Conservation (phyloP, 2,113 vertebrate species). For the Pteropus alecto region DNA sequence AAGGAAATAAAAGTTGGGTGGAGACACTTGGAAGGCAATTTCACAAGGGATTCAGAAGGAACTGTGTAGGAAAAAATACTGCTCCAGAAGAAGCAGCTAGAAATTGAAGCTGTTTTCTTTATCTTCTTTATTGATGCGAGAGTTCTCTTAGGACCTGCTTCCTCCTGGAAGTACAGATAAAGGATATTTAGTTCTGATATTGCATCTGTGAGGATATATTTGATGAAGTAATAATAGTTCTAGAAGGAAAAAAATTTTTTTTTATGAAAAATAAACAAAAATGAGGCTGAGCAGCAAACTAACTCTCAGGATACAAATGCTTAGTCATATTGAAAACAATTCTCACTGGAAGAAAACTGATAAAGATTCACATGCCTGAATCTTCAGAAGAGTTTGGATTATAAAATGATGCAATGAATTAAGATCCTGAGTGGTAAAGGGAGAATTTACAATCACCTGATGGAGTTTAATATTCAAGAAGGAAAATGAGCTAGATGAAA, state of each 20-base stretch:
- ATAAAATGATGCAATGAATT: neutral
- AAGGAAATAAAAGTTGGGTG: neutral
- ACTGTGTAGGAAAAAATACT: neutral
- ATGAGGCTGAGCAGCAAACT: neutral
- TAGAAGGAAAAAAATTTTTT: neutral
- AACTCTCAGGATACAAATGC: neutral
- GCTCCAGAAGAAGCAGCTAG: neutral
- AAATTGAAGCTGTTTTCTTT: neutral
- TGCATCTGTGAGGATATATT: neutral
- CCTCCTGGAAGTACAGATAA: neutral
- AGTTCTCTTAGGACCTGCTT: neutral
- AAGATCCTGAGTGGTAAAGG: neutral
- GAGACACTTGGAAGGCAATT: neutral
- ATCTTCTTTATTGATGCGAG: neutral
- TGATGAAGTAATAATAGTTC: slow-evolving; percentile 1
- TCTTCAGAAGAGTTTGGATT: neutral
- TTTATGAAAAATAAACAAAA: slow-evolving; percentile 49
- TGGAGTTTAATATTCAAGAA: neutral
- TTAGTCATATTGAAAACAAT: slow-evolving; percentile 24
- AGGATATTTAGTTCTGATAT: neutral
- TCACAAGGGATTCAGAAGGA: neutral
- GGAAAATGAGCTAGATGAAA: neutral
- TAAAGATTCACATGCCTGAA: neutral
- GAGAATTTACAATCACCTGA: neutral
- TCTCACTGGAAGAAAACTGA: neutral